Evolutionary conservation across 2,797 vertebrate genomes (phyloP), one percentile per base, ranked within the genome.

Genomic region (Macrochelys suwanniensis): DNA sequence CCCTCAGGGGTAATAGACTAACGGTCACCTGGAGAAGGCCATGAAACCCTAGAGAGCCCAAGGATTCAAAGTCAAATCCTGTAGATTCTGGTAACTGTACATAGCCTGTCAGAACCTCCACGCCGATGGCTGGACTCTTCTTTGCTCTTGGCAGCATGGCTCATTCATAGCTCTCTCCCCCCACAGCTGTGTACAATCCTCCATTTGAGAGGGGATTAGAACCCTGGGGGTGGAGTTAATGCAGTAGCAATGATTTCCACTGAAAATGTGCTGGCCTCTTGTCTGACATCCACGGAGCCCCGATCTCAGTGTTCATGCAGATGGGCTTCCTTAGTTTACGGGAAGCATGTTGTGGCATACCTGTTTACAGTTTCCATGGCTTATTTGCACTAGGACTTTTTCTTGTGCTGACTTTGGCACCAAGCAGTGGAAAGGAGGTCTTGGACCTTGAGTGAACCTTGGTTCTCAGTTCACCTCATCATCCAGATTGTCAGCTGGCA

Each of bases 401-500:
- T 81, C 56, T 89, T 76, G 65, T 74, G 5, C 42, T 92, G 90
- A 37, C 95, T 89, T 94, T 59, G 78, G n/a, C 68, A 31, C 54
- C 81, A 85, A 88, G 61, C 59, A 37, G 83, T 89, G 59, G 50
- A 74, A 93, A 82, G 51, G 59, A 68, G 65, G 78, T 4, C 74
- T 80, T 33, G 37, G 45, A 23, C 6, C 10, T 45, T 7, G 11
- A 74, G 23, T 82, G 84, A 92, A 88, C 77, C 89, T 84, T 1
- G 83, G 47, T 87, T 85, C 7, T 37, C 89, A 87, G 89, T 94
- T 82, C 87, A 54, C 49, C 11, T 91, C 84, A 74, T 87, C 84
- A 85, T 12, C 83, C 33, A 56, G 57, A 33, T 71, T 91, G 77
- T 82, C 76, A 94, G 11, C 65, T 95, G 91, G 65, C 82, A 89